Conservation (phyloP, 1,140 invertebrate species). For the Neotoxoptera formosana region DNA sequence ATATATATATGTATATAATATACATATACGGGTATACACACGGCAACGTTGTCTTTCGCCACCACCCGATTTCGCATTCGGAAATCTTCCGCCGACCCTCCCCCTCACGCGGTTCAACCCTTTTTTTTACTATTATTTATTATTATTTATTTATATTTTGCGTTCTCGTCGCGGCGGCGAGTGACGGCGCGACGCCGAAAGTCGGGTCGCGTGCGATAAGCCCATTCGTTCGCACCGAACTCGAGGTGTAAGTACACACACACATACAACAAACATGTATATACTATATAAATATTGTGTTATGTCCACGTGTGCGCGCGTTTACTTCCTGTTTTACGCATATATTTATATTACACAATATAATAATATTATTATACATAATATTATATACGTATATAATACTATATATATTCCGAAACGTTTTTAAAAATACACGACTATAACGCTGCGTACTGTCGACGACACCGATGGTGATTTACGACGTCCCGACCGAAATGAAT, state of each 20-base stretch:
- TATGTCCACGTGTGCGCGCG: background rate
- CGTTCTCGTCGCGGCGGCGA: background rate
- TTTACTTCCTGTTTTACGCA: background rate
- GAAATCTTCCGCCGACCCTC: conserved; percentile 22
- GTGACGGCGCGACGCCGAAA: conserved; percentile 17
- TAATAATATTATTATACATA: background rate
- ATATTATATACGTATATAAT: background rate
- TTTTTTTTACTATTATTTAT: background rate
- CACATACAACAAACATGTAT: background rate
- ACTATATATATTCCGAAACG: background rate
- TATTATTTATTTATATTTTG: conserved; percentile 33
- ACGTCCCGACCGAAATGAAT: background rate
- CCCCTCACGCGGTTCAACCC: background rate
- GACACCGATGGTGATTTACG: background rate
- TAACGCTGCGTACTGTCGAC: background rate
- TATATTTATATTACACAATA: background rate
- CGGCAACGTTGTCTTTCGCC: conserved; percentile 20
- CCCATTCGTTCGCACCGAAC: background rate
- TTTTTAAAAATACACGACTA: background rate
- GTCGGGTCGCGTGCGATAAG: conserved; percentile 39
- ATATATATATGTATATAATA: background rate
- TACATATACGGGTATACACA: background rate
- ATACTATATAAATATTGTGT: background rate
- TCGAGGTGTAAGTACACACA: background rate
- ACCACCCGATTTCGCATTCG: background rate